A percentile compares a stretch with the other conserved stretches of the same genome.
Evolutionary conservation across 2,888 invertebrate species (phyloP).

Genomic region (Nymphalis c-album): DNA sequence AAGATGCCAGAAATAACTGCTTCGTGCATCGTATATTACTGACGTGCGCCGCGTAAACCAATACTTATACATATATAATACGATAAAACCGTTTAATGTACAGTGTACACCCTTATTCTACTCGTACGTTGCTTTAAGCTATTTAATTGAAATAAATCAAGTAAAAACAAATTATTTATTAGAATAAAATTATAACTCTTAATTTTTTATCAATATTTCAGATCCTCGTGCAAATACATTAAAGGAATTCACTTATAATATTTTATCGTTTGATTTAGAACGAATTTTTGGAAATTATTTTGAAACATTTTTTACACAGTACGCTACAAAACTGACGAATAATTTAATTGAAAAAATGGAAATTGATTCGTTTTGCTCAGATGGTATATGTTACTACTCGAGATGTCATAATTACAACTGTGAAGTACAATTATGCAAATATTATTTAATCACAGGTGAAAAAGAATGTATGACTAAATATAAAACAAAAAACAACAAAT

Average conservation of each 20-base stretch:
- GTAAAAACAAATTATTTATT: too few relatives aligned
- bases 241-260: conserved; percentile 23
- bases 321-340: conserved; percentile 55
- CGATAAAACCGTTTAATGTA: too few relatives aligned
- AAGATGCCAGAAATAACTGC: too few relatives aligned
- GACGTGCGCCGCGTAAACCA: too few relatives aligned
- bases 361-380: conserved; percentile 53
- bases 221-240: conserved; percentile 30
- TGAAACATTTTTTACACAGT: conserved; percentile 48
- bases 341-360: conserved; percentile 50
- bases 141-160: too few relatives aligned
- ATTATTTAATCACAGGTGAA: conserved; percentile 51
- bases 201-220: conserved; percentile 22
- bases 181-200: too few relatives aligned
- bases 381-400: conserved; percentile 59
- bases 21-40: too few relatives aligned
- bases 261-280: conserved; percentile 43
- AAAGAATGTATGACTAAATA: conserved; percentile 48
- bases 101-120: too few relatives aligned
- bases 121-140: too few relatives aligned
- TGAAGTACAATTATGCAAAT: conserved; percentile 52
- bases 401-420: conserved; percentile 49
- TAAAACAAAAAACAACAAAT: conserved; percentile 33
- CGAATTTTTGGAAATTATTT: conserved; percentile 48
- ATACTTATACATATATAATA: too few relatives aligned